Evolutionary conservation across 2,113 vertebrate species (phyloP), one percentile per base, ranked within the genome.

Genomic region (Hyaena hyaena): DNA sequence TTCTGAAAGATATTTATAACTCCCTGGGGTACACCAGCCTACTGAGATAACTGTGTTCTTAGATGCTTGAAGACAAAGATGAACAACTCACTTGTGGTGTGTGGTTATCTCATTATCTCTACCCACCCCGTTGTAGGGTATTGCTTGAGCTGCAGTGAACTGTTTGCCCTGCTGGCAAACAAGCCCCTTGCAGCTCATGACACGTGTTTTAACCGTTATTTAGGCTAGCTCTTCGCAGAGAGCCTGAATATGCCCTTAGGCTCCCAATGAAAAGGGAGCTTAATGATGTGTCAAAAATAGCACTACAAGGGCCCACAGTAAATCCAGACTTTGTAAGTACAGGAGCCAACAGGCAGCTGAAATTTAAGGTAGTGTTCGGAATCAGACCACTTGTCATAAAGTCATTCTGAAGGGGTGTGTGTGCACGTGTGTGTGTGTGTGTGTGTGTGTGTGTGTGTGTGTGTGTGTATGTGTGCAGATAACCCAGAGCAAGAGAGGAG

Each of bases 201-300:
- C 93, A 88, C 26, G 53, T 96, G 96, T 97, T 97, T 97, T 97
- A 97, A 96, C 93, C 33, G 71, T 96, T 97, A 95, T 90, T 95
- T 98, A 97, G 98, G 95, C 87, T 33, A 53, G 33, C 79, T 97
- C 87, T 96, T 95, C 33, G 0, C 39, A 80, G 93, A 90, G 55
- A 97, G 97, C 77, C 95, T 96, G 95, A 94, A 92, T 97, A 85
- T 96, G 96, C 97, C 97, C 92, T 95, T 88, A 96, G 95, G 96
- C 96, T 96, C 96, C 97, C 97, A 97, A 93, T 96, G 95, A 97
- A 98, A 96, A 98, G 84, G 79, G 88, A 97, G 79, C 88, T 96
- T 98, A 98, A 98, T 97, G 97, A 95, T 96, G 97, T 97, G 95
- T 98, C 98, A 94, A 98, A 97, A 97, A 98, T 93, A 96, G 96